These are phyloP conservation scores for Molothrus aeneus DNA, from an alignment of 2,797 vertebrate species.

Conservation along the genomic window DNA sequence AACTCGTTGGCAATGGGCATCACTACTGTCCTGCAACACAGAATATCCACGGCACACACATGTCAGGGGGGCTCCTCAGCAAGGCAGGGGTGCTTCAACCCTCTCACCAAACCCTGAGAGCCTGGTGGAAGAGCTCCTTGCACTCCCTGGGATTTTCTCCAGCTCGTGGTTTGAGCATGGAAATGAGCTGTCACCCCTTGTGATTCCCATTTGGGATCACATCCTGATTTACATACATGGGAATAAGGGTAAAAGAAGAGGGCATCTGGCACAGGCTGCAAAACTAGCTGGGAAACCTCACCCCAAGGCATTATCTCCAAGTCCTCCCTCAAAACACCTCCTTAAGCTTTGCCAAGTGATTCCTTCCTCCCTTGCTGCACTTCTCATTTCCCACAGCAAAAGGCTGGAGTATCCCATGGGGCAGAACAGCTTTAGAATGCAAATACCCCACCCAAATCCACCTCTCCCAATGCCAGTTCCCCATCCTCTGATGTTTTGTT, in stretches of 20 bases:
- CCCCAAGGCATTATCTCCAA: not conserved
- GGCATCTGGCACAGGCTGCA: not conserved
- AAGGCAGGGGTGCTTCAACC: not conserved
- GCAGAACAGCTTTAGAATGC: not conserved
- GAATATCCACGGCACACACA: not conserved
- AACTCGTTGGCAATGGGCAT: conserved; percentile 96
- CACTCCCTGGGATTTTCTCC: not conserved
- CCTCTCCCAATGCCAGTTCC: not conserved
- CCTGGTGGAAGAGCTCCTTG: not conserved
- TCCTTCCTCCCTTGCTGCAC: conserved; percentile 57
- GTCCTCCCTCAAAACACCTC: not conserved
- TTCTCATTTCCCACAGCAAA: conserved; percentile 60
- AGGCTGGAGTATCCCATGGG: not conserved
- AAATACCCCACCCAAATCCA: not conserved
- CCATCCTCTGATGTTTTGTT: not conserved
- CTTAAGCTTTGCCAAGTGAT: not conserved
- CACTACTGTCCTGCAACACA: conserved; percentile 86
- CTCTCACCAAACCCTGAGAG: not conserved
- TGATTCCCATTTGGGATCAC: not conserved
- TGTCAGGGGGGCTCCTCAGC: not conserved
- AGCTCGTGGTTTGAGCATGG: not conserved
- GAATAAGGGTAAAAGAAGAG: not conserved
- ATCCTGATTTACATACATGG: not conserved
- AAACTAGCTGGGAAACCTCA: conserved; percentile 9
- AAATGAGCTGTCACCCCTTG: not conserved